Percentiles rank a stretch among this genome's conserved stretches.
phyloP scores from a whole-genome alignment of 1,140 invertebrate genomes.

The Leguminivora glycinivorella region DNA sequence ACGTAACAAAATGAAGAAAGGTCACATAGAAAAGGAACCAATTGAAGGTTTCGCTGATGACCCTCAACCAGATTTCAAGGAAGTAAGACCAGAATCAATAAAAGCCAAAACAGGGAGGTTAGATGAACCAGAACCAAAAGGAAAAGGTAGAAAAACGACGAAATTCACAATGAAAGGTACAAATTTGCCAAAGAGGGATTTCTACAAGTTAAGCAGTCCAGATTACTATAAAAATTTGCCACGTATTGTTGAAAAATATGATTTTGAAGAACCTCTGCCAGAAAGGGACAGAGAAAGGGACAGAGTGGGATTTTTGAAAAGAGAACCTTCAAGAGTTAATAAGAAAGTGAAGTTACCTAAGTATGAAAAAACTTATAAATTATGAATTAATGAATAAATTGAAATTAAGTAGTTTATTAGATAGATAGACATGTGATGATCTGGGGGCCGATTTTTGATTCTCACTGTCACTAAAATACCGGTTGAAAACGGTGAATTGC shows the following conservation, averaged over 20 bases:
- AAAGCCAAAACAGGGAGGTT: neutral
- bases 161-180: conserved; percentile 41
- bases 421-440: no score
- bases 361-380: neutral
- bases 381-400: no score
- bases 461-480: no score
- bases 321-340: conserved; percentile 51
- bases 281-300: conserved; percentile 56
- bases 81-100: neutral
- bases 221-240: conserved; percentile 56
- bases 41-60: neutral
- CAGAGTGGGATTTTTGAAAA: conserved; percentile 42
- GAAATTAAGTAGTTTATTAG: no score
- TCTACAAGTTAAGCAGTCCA: conserved; percentile 49
- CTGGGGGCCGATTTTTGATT: no score
- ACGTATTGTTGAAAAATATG: conserved; percentile 53
- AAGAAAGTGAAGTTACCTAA: conserved; percentile 36
- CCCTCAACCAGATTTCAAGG: neutral
- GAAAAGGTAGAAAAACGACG: neutral
- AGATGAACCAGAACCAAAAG: neutral
- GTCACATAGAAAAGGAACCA: neutral
- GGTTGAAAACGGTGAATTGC: no score
- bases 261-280: conserved; percentile 62
- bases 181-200: conserved; percentile 46
- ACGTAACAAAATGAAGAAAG: neutral